Base-by-base conservation (phyloP, 1,140 invertebrate genomes). In the Helicorthomorpha holstii region DNA sequence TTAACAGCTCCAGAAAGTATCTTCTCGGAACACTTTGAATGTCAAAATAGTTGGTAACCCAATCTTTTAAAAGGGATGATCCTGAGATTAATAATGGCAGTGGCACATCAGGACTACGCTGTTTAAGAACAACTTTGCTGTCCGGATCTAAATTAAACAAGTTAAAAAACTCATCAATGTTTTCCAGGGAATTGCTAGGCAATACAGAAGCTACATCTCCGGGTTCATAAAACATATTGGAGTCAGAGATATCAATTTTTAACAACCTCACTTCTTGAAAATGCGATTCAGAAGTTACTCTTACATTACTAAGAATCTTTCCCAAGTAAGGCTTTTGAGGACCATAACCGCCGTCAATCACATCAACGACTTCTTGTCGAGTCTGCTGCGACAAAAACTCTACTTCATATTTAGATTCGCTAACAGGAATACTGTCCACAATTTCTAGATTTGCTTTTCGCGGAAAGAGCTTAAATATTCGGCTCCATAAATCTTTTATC, bases 241-340 rank as follows among this genome's bases (percentile, higher is more conserved):
- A 58, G 44, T 62, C 71, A 23, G 53, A 22, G 42, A 71, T 65
- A 63, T 74, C 69, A 43, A 97, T 73, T 63, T 75, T 77, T 27
- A 95, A 75, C 24, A 95, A 69, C 63, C 92, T 75, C 19, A 95
- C 91, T 75, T 98, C 91, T 77, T 93, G 72, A 61, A 77, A 77
- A 65, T 82, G 80, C 50, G 74, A 67, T 21, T 56, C 26, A 10
- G 73, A 51, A n/a, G 79, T 82, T 0, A 74, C 67, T 55, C 76
- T 63, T 38, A 65, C 55, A 61, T 75, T 77, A 21, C 51, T 56
- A 0, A 67, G 51, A n/a, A 77, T 55, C 21, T 27, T 44, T 27
- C 59, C 57, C 29, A 27, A 29, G 4, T 21, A 14, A 19, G 21
- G 16, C 43, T 42, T 44, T 51, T 34, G 34, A 27, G 21, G 21